A percentile compares a stretch with the other conserved stretches of the same genome.
These are phyloP conservation scores for Camponotus fellah DNA, from an alignment of 2,888 invertebrate species.

Conservation along the genomic window DNA sequence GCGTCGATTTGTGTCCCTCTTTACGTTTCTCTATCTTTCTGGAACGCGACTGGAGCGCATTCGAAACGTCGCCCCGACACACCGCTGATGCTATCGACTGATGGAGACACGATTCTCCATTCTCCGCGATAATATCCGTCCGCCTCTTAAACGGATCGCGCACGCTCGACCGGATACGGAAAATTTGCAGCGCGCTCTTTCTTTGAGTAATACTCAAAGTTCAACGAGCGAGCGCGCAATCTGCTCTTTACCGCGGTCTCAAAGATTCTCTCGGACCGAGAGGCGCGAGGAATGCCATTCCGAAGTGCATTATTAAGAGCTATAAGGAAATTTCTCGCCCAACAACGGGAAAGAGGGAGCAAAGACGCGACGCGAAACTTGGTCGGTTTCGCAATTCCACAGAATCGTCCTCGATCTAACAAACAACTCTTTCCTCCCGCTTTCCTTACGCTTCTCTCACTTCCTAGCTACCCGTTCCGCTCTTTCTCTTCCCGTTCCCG, in stretches of 20 bases:
- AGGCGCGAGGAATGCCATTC: conserved; percentile 51
- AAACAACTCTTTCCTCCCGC: conserved; percentile 76
- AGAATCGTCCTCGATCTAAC: conserved; percentile 76
- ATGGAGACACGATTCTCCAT: conserved; percentile 29
- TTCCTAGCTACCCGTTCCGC: neutral
- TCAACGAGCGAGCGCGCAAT: conserved; percentile 17
- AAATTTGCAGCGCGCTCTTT: conserved; percentile 26
- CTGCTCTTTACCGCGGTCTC: conserved; percentile 40
- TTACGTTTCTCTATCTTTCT: conserved; percentile 40
- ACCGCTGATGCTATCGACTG: conserved; percentile 20
- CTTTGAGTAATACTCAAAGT: conserved; percentile 36
- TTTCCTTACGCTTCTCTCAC: conserved; percentile 16
- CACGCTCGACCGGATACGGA: conserved; percentile 12
- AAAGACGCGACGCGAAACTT: conserved; percentile 64
- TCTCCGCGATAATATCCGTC: conserved; percentile 26
- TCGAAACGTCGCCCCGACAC: neutral
- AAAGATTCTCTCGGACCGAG: conserved; percentile 44
- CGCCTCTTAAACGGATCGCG: conserved; percentile 4
- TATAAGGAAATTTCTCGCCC: conserved; percentile 69
- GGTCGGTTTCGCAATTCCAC: conserved; percentile 72
- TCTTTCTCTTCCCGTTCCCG: conserved; percentile 9
- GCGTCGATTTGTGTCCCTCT: conserved; percentile 38
- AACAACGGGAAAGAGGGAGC: conserved; percentile 41
- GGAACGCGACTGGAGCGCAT: conserved; percentile 11
- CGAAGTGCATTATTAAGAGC: conserved; percentile 75